A percentile compares a stretch with the other conserved stretches of the same genome.
Conservation (phyloP, 2,797 vertebrate genomes). For the Semotilus atromaculatus region DNA sequence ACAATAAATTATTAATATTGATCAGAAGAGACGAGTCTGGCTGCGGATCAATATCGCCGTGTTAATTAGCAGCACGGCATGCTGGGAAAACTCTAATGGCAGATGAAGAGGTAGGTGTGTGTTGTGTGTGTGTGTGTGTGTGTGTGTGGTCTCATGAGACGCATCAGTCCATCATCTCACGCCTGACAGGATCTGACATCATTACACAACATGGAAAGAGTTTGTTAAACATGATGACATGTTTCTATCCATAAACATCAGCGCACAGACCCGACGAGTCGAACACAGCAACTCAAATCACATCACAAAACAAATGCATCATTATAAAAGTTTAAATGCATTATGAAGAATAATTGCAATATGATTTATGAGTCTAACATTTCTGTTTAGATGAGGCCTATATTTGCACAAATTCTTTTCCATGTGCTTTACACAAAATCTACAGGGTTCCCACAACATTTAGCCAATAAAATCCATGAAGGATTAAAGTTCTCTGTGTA, state of each 20-base stretch:
- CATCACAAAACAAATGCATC: too few relatives aligned
- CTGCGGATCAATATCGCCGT: background rate
- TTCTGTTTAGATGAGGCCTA: background rate
- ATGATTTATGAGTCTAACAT: background rate
- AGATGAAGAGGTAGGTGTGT: constrained; percentile 23
- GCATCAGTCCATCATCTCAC: constrained; percentile 20
- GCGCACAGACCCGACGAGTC: too few relatives aligned
- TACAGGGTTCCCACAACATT: too few relatives aligned
- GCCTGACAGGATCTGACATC: background rate
- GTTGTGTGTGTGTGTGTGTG: too few relatives aligned
- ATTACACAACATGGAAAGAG: background rate
- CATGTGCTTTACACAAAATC: background rate
- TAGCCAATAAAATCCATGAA: background rate
- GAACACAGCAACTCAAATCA: background rate
- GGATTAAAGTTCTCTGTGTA: background rate
- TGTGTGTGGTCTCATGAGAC: constrained; percentile 9
- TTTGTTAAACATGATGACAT: background rate
- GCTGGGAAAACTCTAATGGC: constrained; percentile 27
- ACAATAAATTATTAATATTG: background rate
- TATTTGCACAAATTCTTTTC: background rate
- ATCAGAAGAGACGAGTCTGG: constrained; percentile 1
- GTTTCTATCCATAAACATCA: background rate
- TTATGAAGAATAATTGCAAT: rapidly evolving
- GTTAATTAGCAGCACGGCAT: constrained; percentile 46
- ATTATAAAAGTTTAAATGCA: too few relatives aligned